A percentile compares a stretch with the other conserved stretches of the same genome.
These are phyloP conservation scores for Rhopalosiphum padi DNA, from an alignment of 1,140 invertebrate species.

Conservation along the genomic window DNA sequence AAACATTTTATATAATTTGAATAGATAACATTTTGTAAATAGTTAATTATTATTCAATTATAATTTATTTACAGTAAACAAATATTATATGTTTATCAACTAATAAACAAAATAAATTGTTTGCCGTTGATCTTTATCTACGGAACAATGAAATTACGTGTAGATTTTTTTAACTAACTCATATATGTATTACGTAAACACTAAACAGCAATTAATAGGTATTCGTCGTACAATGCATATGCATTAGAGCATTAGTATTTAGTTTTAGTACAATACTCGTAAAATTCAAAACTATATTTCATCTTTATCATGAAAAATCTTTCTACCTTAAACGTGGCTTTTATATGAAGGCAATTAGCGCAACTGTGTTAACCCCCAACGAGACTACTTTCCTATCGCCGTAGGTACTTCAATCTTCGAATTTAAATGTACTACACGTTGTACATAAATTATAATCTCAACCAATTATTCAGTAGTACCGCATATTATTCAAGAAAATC, in stretches of 20 bases:
- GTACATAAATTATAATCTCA: neutral
- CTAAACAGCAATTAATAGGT: neutral
- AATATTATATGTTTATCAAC: neutral
- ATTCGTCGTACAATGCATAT: neutral
- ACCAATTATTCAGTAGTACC: neutral
- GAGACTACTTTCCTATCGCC: neutral
- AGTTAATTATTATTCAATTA: neutral
- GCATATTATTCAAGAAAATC: neutral
- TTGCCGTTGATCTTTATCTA: neutral
- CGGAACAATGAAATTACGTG: neutral
- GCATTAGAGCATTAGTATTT: neutral
- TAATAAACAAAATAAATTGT: neutral
- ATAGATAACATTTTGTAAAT: neutral
- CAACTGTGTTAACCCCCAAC: neutral
- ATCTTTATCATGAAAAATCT: neutral
- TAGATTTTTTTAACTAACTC: neutral
- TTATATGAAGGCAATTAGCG: neutral
- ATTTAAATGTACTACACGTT: neutral
- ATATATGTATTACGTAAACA: neutral
- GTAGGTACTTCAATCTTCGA: neutral
- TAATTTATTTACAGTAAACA: neutral
- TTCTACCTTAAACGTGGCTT: neutral
- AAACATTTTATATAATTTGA: neutral
- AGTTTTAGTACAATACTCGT: neutral
- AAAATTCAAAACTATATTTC: neutral